Evolutionary conservation across 2,113 vertebrate species (phyloP).

Genomic region (Uria aalge): DNA sequence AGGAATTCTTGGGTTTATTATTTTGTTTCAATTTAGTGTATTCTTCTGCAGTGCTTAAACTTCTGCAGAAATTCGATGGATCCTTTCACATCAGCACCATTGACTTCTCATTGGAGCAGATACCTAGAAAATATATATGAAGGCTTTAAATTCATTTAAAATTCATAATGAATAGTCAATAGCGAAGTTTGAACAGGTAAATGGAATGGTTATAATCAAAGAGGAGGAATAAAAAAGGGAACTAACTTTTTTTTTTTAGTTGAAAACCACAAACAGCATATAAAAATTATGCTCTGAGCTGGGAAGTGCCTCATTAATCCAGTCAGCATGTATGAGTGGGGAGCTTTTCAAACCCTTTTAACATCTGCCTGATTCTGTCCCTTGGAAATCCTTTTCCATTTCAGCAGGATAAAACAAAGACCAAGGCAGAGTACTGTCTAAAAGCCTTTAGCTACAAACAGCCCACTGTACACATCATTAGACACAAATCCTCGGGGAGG

Average conservation of each 20-base stretch:
- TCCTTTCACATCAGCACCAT: background rate
- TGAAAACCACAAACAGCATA: background rate
- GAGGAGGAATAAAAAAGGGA: background rate
- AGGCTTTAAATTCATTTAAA: background rate
- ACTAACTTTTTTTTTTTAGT: background rate
- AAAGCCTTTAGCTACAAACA: constrained; percentile 15
- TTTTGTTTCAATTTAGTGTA: background rate
- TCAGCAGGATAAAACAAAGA: background rate
- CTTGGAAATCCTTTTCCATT: constrained; percentile 8
- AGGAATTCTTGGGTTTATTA: background rate
- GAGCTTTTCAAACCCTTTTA: constrained; percentile 38
- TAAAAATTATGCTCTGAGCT: background rate
- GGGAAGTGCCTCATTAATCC: constrained; percentile 14
- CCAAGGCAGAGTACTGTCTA: background rate
- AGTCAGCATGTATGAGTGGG: background rate
- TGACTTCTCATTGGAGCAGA: background rate
- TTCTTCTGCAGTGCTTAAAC: background rate
- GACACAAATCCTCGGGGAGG: background rate
- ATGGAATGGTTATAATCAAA: background rate
- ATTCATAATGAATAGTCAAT: background rate
- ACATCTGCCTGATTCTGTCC: background rate
- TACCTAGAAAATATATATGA: background rate
- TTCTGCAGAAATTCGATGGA: background rate
- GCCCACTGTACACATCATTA: background rate
- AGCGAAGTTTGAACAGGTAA: background rate